Conservation (phyloP, 2,888 invertebrate species). For the Noctua pronuba region DNA sequence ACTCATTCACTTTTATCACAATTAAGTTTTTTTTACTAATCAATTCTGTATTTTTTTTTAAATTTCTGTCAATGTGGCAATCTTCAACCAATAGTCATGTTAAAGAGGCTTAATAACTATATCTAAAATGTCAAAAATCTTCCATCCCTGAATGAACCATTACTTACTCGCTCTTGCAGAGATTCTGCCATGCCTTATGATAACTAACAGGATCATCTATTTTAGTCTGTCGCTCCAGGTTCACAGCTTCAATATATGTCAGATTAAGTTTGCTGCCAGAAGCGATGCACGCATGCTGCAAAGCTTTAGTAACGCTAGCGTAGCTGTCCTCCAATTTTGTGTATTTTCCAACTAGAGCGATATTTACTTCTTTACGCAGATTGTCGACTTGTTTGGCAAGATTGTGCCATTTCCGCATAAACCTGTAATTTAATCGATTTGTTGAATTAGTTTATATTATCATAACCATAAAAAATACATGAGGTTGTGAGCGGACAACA, state of each 20-base stretch:
- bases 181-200: slow-evolving; percentile 97
- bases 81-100: no score
- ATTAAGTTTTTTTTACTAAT: no score
- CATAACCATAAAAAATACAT: not conserved
- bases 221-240: slow-evolving; percentile 94
- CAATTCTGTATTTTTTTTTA: no score
- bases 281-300: slow-evolving; percentile 97
- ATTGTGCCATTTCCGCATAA: slow-evolving; percentile 97
- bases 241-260: slow-evolving; percentile 97
- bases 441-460: not conserved
- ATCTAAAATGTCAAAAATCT: no score
- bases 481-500: no score
- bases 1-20: no score
- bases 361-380: slow-evolving; percentile 95
- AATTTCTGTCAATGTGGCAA: no score
- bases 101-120: no score
- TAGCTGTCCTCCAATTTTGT: slow-evolving; percentile 98
- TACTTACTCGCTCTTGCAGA: slow-evolving; percentile 95
- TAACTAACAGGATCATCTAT: slow-evolving; percentile 95
- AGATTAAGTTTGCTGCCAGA: slow-evolving; percentile 96
- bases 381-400: slow-evolving; percentile 96
- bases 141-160: no score
- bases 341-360: slow-evolving; percentile 99
- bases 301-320: slow-evolving; percentile 98
- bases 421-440: slow-evolving; percentile 82